Evolutionary conservation across 2,797 vertebrate species (phyloP), one percentile per base, ranked within the genome.

Genomic region (Molossus alvarezi): DNA sequence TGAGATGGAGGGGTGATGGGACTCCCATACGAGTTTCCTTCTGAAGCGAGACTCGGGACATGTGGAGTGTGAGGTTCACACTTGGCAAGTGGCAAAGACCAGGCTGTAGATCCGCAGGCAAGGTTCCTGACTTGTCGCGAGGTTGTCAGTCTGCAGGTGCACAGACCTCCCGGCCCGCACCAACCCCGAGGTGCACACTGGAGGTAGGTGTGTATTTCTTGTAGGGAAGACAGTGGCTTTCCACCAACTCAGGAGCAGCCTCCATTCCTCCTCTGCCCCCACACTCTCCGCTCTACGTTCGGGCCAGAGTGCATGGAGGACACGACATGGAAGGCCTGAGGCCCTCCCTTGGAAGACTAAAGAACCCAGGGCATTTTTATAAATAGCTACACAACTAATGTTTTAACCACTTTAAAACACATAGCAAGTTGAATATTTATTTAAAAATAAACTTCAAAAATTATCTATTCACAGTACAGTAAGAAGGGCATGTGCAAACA

Each of bases 391-490:
- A 96, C 95, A 97, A 97, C 96, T 98, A 97, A 97, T 97, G 25
- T 94, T 87, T 95, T 97, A 98, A 98, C 96, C 98, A 97, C 95
- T 97, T 97, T 96, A 95, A 98, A 98, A 98, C 97, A 98, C 98
- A 98, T 89, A 94, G 98, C 97, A 96, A 97, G 97, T 98, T 98
- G 98, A 98, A 96, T 97, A 98, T 98, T 99, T 98, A 98, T 98
- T 98, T 98, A 98, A 98, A 99, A 98, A 98, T 98, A 98, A 98
- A 98, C 98, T 89, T 98, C 96, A 97, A 98, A 98, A 98, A 97
- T 94, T 93, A 98, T 98, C 97, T 99, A 98, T 98, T 97, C 98
- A 98, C 98, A 99, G 93, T 98, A 98, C 95, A 98, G 97, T 95
- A 97, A 98, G 92, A 97, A 95, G 96, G 91, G 96, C 94, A 97